These are phyloP conservation scores for Phrynocephalus guinanensis DNA, from an alignment of 2,797 vertebrate species.

Conservation along the genomic window DNA sequence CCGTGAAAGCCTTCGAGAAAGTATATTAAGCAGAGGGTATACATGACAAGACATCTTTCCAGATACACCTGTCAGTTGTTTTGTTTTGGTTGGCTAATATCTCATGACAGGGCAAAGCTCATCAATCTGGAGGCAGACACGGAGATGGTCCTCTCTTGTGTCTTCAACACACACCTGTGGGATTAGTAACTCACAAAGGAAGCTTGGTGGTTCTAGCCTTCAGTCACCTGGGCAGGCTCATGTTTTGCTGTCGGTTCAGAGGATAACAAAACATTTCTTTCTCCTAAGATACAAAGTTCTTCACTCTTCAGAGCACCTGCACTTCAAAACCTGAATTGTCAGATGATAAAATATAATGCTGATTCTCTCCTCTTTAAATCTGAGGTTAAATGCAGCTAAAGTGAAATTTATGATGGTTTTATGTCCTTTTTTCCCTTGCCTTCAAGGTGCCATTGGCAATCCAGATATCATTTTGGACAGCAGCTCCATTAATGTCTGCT, in stretches of 20 bases:
- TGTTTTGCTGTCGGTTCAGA: not conserved
- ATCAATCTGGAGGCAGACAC: not conserved
- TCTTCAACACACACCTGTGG: too few species aligned
- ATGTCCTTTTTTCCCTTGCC: not conserved
- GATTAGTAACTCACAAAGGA: too few species aligned
- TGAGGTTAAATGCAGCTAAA: slow-evolving; percentile 19
- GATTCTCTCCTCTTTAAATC: slow-evolving; percentile 2
- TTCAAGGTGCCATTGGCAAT: not conserved
- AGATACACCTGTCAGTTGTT: not conserved
- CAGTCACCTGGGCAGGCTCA: too few species aligned
- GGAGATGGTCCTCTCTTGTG: too few species aligned
- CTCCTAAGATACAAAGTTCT: not conserved
- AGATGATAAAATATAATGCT: slow-evolving; percentile 8
- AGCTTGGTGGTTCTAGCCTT: too few species aligned
- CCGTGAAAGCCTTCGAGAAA: too few species aligned
- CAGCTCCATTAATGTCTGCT: fast-evolving
- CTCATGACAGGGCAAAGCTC: not conserved
- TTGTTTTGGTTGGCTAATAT: not conserved
- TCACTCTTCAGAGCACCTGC: slow-evolving; percentile 1
- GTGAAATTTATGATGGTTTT: not conserved
- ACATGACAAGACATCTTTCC: not conserved
- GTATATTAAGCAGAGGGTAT: not conserved
- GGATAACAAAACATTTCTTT: not conserved
- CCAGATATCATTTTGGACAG: not conserved
- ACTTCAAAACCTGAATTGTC: not conserved